Conservation (phyloP, 2,797 vertebrate genomes). For the Brachyrhaphis roseni region DNA sequence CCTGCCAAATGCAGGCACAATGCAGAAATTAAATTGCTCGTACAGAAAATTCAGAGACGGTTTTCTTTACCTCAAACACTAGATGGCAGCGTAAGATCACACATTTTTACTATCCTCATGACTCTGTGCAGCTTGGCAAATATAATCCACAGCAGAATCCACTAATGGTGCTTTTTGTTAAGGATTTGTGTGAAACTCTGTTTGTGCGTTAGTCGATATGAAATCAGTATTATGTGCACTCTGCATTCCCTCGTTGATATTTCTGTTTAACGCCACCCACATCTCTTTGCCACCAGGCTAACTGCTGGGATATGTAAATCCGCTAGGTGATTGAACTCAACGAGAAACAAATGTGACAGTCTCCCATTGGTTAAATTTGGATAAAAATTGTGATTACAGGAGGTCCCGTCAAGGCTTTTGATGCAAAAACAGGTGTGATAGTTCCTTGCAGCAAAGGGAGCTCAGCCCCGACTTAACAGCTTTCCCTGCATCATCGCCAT, state of each 20-base stretch:
- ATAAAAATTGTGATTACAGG: constrained; percentile 3
- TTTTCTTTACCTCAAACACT: constrained; percentile 32
- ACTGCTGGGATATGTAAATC: constrained; percentile 18
- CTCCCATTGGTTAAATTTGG: constrained; percentile 13
- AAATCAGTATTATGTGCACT: background rate
- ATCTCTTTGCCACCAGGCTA: background rate
- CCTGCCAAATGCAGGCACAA: background rate
- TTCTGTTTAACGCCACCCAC: background rate
- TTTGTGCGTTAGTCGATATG: background rate
- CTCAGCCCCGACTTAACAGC: background rate
- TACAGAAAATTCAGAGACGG: background rate
- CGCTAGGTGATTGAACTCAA: constrained; percentile 9
- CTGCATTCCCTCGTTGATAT: constrained; percentile 4
- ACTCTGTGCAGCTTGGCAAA: background rate
- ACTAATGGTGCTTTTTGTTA: background rate
- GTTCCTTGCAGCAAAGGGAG: background rate
- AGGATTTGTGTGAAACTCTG: background rate
- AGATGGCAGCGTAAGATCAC: constrained; percentile 50
- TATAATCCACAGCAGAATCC: constrained; percentile 15
- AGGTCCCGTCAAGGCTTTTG: background rate
- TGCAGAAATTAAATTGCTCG: background rate
- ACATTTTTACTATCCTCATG: background rate
- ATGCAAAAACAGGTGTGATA: constrained; percentile 56
- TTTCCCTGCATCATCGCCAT: constrained; percentile 32
- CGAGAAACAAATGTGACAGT: constrained; percentile 2